Conservation (phyloP, 2,888 invertebrate species). For the Malthinus seriepunctatus region DNA sequence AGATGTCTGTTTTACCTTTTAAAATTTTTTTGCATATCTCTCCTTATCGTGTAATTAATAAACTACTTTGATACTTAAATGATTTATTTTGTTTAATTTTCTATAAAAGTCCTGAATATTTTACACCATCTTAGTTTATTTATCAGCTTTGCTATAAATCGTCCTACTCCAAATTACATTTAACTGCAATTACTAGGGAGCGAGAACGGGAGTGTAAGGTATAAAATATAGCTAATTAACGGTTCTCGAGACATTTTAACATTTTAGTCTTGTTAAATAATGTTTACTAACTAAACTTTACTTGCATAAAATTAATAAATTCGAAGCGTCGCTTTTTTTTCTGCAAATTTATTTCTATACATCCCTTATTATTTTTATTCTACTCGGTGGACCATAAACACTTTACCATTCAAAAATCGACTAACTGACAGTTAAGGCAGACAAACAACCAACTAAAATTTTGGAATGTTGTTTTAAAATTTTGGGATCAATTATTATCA, state of each 20-base stretch:
- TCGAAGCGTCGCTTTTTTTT: no score
- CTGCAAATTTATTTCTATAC: no score
- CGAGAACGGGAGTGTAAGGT: slow-evolving; percentile 36
- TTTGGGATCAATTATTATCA: no score
- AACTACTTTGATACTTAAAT: background rate
- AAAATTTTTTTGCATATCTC: background rate
- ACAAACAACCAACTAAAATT: no score
- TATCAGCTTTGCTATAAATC: slow-evolving; percentile 40
- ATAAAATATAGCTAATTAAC: slow-evolving; percentile 55
- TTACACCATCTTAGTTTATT: slow-evolving; percentile 25
- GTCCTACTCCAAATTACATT: slow-evolving; percentile 40
- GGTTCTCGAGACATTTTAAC: slow-evolving; percentile 48
- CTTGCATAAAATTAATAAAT: slow-evolving; percentile 9
- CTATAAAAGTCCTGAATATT: slow-evolving; percentile 2
- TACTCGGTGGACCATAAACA: no score
- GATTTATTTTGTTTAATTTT: no score
- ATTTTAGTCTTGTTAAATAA: slow-evolving; percentile 40
- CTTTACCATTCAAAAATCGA: no score
- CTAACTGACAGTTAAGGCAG: no score
- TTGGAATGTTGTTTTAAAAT: no score
- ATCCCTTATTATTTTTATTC: no score
- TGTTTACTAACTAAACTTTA: slow-evolving; percentile 29
- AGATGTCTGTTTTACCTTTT: slow-evolving; percentile 4
- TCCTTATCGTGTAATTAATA: background rate
- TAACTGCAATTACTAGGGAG: slow-evolving; percentile 40